Percentiles rank a stretch among this genome's conserved stretches.
These are phyloP conservation scores for Scomber japonicus DNA, from an alignment of 2,113 vertebrate species.

Conservation along the genomic window DNA sequence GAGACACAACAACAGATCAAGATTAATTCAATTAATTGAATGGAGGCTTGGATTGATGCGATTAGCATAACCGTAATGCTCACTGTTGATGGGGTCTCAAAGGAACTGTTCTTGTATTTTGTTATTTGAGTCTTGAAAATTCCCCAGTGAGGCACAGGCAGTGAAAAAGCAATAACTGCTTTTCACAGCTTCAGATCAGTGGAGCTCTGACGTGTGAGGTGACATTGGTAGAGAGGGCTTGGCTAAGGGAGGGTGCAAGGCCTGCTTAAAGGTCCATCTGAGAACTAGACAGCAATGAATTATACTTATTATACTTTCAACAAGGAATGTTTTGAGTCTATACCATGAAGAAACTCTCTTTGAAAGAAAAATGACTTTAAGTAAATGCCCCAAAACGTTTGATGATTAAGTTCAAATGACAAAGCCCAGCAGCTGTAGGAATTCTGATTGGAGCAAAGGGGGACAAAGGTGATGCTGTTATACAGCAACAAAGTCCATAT, in stretches of 20 bases:
- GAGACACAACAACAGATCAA: slow-evolving; percentile 49
- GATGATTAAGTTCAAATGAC: neutral
- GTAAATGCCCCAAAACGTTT: neutral
- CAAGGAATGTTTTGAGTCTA: neutral
- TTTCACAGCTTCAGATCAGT: slow-evolving; percentile 76
- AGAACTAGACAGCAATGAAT: slow-evolving; percentile 36
- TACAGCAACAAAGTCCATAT: too few relatives aligned
- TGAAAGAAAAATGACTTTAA: neutral
- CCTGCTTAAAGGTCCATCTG: slow-evolving; percentile 41
- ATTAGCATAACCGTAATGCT: slow-evolving; percentile 63
- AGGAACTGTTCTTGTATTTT: slow-evolving; percentile 63
- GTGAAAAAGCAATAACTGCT: slow-evolving; percentile 61
- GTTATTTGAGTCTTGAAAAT: slow-evolving; percentile 68
- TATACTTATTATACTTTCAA: neutral
- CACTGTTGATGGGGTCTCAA: slow-evolving; percentile 50
- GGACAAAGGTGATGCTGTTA: neutral
- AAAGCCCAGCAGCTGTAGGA: neutral
- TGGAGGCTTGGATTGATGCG: slow-evolving; percentile 56
- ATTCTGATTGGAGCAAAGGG: neutral
- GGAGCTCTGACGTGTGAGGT: slow-evolving; percentile 66
- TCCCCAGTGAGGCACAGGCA: slow-evolving; percentile 61
- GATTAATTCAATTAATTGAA: slow-evolving; percentile 57
- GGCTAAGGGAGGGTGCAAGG: slow-evolving; percentile 12
- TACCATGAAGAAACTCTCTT: neutral
- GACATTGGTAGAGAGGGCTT: slow-evolving; percentile 38